Conservation (phyloP, 2,113 vertebrate genomes). For the Oostethus manadensis region DNA sequence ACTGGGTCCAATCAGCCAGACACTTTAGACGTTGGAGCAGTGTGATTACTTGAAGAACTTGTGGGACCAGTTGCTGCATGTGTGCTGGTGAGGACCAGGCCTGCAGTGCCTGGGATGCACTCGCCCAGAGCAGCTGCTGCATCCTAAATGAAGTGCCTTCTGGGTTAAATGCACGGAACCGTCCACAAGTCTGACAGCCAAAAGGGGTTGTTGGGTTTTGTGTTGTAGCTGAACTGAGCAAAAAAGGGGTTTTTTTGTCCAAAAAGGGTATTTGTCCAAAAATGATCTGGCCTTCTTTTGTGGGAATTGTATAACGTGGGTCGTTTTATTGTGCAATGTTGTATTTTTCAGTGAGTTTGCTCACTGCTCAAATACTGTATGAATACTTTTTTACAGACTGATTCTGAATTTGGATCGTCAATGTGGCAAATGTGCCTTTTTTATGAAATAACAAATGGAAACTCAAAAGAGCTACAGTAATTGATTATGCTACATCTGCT, state of each 20-base stretch:
- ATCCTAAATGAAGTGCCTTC: constrained; percentile 66
- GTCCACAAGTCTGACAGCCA: constrained; percentile 20
- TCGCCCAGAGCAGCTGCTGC: constrained; percentile 7
- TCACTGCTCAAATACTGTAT: constrained; percentile 56
- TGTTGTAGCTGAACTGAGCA: constrained; percentile 32
- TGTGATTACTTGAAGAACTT: constrained; percentile 22
- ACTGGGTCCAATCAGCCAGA: constrained; percentile 14
- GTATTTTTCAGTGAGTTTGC: constrained; percentile 51
- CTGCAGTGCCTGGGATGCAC: constrained; percentile 68
- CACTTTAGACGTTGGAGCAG: constrained; percentile 8
- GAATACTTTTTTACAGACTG: constrained; percentile 67
- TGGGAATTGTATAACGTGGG: constrained; percentile 43
- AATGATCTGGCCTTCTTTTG: constrained; percentile 32
- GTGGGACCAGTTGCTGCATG: constrained; percentile 14
- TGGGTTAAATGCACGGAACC: constrained; percentile 23
- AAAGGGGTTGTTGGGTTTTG: constrained; percentile 10
- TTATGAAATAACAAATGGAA: background rate
- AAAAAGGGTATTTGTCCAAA: constrained; percentile 31
- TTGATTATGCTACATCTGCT: constrained; percentile 55
- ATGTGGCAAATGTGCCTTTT: constrained; percentile 68
- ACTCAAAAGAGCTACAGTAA: constrained; percentile 20
- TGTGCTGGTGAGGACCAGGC: constrained; percentile 58
- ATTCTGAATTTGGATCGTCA: constrained; percentile 44
- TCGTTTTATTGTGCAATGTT: constrained; percentile 66
- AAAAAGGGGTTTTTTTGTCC: constrained; percentile 28